Base-by-base conservation (phyloP, 2,797 vertebrate species). In the Crocodylus rhombifer region DNA sequence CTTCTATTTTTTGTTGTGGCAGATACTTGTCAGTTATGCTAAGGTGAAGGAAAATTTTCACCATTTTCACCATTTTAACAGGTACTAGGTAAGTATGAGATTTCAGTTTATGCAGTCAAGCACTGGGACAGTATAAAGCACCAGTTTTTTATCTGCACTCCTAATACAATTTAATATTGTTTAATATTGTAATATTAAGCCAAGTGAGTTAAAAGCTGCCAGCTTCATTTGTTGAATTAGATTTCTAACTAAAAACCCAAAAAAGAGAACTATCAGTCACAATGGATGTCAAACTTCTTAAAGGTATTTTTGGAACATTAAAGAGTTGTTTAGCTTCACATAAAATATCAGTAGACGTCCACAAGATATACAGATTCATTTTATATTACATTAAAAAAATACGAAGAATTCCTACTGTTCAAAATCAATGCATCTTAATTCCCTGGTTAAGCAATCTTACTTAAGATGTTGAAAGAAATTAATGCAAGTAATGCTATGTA, bases 251-350 rank as follows among this genome's bases (percentile, higher is more conserved):
- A 73, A 79, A 87, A 88, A 1, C 18, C 75, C 5, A 64, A 78
- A 30, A 67, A 80, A 21, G 17, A 18, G 86, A 78, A 33, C 1
- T 10, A 1, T 4, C 14, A 86, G 8, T 51, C 77, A 28, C 1
- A 16, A 87, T 4, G 87, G 20, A 85, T 2, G 76, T 0, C 5
- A 62, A 14, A 58, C 80, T 87, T 90, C 74, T 8, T 17, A 85
- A 58, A 12, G 14, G 10, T 77, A 3, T 73, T 91, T 74, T n/a
- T 2, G 0, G 36, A 65, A 14, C 30, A 60, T 42, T 85, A 80
- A 36, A 94, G 6, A 93, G 33, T 76, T 25, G 18, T 82, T 92
- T 80, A 87, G 13, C 42, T 91, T 63, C 36, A 42, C 89, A 65
- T 82, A 74, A 92, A 84, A 80, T 69, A 33, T 87, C 86, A 92